Evolutionary conservation across 2,888 invertebrate species (phyloP), one percentile per base, ranked within the genome.

Genomic region (Sarcophaga subvicina): DNA sequence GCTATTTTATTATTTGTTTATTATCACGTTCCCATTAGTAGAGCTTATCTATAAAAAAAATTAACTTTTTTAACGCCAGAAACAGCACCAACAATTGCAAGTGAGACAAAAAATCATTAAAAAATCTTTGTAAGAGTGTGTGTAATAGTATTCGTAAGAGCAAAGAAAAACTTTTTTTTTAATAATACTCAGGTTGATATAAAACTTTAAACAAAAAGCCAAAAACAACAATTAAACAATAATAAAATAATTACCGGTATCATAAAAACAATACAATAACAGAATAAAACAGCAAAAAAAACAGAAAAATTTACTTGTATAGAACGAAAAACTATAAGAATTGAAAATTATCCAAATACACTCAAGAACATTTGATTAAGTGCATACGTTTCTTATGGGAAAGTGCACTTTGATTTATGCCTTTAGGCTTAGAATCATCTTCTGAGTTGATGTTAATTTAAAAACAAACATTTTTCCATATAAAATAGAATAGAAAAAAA

Each of bases 221-320:
- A 80, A 78, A 63, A 86, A 77, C 47, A 79, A 75, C 64, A 37
- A 17, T 8, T 47, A 72, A 80, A 83, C 60, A 82, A 63, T 80
- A 83, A 86, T 83, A 83, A 81, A 83, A 81, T 87, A 87, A 87
- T 86, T 86, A 81, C 83, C 78, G 78, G 83, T 78, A 70, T 87
- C 70, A 73, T 70, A 62, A 60, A 71, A 47, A 54, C 12, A 14
- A 54, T 54, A 54, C 54, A 54, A 54, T 54, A 54, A 54, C 17
- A 54, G 37, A 37, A 37, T 0, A 69, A 79, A 60, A 54, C 8
- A 27, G 17, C 37, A 54, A 49, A 12, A 77, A 22, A 17, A 78
- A 69, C 60, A 78, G 47, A 22, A 59, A 54, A 60, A 73, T 37
- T 37, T 37, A 10, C 37, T 37, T 37, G 8, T 37, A 70, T 71